Evolutionary conservation across 2,797 vertebrate species (phyloP), one percentile per base, ranked within the genome.

Genomic region (Manis pentadactyla): DNA sequence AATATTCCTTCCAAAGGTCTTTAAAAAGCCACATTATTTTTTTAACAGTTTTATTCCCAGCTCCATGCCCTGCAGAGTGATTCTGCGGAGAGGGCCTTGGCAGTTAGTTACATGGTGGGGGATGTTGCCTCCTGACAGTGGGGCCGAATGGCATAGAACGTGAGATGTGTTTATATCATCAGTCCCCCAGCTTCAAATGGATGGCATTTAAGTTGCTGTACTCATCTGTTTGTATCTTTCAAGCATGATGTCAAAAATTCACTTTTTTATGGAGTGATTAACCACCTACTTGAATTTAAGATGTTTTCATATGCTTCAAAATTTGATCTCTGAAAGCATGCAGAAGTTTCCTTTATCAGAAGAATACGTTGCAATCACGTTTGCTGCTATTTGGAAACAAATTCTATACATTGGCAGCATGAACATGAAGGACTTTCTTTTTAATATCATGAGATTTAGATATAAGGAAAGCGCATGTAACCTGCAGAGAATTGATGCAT

Each of bases 241-340:
- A 89, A 95, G 46, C 64, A 4, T 31, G 55, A 23, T 93, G 64
- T 91, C 94, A 91, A 64, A 95, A 97, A 71, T 92, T 89, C 29
- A 71, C 37, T 18, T 55, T 97, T 93, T 87, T 88, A n/a, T 92
- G 29, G 69, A 37, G 12, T 77, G 55, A 96, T 95, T 93, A 95
- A 53, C 93, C 66, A 97, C 89, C 78, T 95, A 95, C 75, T 94
- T 96, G 75, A 74, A 69, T 95, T 96, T 86, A 68, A 87, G 95
- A 68, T 96, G 68, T 87, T 92, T 97, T 94, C 81, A 39, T 49
- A 51, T 63, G 75, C 89, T 92, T 31, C 53, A 55, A 73, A 84
- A 87, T 95, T 96, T 97, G 66, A 95, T 93, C 63, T 95, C 88
- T 77, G n/a, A 81, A 93, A 89, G 39, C 37, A 42, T 29, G 55